Evolutionary conservation across 2,888 invertebrate genomes (phyloP).

Genomic region (Cheiracanthium punctorium): DNA sequence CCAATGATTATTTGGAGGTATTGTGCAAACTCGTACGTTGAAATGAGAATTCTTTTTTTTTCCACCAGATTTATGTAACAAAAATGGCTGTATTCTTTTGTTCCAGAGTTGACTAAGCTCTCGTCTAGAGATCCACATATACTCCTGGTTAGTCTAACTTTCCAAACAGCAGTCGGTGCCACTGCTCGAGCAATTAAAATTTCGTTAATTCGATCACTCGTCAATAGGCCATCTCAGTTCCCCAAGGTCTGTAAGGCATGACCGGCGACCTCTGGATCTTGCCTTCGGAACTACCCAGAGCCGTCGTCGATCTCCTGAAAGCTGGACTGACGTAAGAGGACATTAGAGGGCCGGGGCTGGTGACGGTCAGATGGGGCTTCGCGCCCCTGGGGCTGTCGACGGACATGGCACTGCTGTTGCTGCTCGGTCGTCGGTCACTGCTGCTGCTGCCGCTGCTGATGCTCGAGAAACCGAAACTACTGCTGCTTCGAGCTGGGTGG

Average conservation of each 20-base stretch:
- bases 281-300: not conserved
- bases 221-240: conserved; percentile 94
- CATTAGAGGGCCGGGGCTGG: conserved; percentile 51
- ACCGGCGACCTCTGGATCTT: conserved; percentile 72
- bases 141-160: no score
- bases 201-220: no score
- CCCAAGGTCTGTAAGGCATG: conserved; percentile 97
- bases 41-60: no score
- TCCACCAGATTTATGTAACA: no score
- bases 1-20: no score
- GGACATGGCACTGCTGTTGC: conserved; percentile 15
- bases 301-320: conserved; percentile 38
- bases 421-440: not conserved
- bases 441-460: conserved; percentile 15
- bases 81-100: no score
- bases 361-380: conserved; percentile 33
- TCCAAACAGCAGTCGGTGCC: no score
- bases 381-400: not conserved
- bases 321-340: conserved; percentile 62
- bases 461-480: conserved; percentile 5
- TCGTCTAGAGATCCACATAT: no score
- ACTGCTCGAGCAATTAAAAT: no score
- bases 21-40: no score
- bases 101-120: no score
- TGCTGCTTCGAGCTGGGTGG: not conserved